Conservation (phyloP, 2,797 vertebrate genomes). For the Hoplostethus atlanticus region DNA sequence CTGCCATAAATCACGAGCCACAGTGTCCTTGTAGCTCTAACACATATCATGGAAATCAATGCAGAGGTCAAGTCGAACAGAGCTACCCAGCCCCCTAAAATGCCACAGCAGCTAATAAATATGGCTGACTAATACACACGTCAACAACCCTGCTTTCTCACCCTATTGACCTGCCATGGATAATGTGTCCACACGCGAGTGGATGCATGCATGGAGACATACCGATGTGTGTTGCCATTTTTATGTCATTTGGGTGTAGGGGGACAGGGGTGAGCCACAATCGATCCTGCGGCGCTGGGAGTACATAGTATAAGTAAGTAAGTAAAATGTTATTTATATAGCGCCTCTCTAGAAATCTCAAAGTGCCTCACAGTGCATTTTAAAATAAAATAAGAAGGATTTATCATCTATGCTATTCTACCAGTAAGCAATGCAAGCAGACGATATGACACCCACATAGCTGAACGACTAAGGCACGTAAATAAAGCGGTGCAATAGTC, state of each 20-base stretch:
- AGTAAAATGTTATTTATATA: too few relatives aligned
- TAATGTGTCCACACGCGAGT: constrained; percentile 26
- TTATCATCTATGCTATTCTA: too few relatives aligned
- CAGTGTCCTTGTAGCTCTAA: constrained; percentile 76
- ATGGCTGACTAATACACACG: constrained; percentile 70
- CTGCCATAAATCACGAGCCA: constrained; percentile 78
- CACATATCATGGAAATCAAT: constrained; percentile 83
- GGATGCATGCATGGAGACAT: constrained; percentile 20
- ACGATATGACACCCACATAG: too few relatives aligned
- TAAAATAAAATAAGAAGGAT: too few relatives aligned
- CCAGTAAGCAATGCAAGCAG: too few relatives aligned
- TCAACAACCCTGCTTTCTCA: constrained; percentile 63
- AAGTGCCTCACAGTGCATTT: too few relatives aligned
- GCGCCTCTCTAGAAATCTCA: too few relatives aligned
- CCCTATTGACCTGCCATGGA: constrained; percentile 54
- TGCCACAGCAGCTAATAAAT: constrained; percentile 77
- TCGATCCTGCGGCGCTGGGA: constrained; percentile 18
- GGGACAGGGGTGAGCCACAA: too few relatives aligned
- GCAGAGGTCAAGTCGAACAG: constrained; percentile 79
- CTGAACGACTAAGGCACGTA: too few relatives aligned
- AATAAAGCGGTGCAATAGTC: too few relatives aligned
- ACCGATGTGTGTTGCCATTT: constrained; percentile 39
- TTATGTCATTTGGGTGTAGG: background rate
- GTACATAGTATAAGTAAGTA: constrained; percentile 12
- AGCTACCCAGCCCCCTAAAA: constrained; percentile 67